Evolutionary conservation across 2,113 vertebrate genomes (phyloP).

Genomic region (Orthonyx spaldingii): DNA sequence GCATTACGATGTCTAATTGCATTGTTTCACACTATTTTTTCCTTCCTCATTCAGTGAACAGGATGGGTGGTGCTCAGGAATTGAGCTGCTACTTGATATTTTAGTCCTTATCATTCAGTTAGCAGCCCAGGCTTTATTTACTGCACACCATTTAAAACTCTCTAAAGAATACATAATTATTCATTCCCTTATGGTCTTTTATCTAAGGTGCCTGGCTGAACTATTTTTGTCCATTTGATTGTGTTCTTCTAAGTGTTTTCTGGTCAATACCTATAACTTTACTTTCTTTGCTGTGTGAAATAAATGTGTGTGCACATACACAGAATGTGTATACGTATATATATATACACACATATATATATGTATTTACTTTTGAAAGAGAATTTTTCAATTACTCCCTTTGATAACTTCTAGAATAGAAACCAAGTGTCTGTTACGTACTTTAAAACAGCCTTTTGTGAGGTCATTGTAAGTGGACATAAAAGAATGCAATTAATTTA

Average conservation of each 20-base stretch:
- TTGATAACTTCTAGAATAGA: not conserved
- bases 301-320: not conserved
- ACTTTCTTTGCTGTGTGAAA: not conserved
- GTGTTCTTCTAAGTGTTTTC: not conserved
- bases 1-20: conserved; percentile 15
- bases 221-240: conserved; percentile 39
- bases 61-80: conserved; percentile 44
- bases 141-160: conserved; percentile 17
- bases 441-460: not conserved
- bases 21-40: conserved; percentile 66
- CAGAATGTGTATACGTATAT: not conserved
- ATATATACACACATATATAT: too few relatives aligned
- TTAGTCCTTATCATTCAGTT: conserved; percentile 50
- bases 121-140: not conserved
- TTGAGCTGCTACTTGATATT: conserved; percentile 41
- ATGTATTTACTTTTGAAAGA: not conserved
- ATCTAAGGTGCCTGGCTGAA: not conserved
- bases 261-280: not conserved
- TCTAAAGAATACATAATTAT: conserved; percentile 33
- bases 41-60: conserved; percentile 47
- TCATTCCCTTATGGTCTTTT: conserved; percentile 10
- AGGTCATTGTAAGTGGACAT: not conserved
- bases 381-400: not conserved
- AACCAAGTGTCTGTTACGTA: not conserved
- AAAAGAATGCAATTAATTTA: not conserved